Evolutionary conservation across 2,113 vertebrate genomes (phyloP).

Genomic region (Plecotus auritus): DNA sequence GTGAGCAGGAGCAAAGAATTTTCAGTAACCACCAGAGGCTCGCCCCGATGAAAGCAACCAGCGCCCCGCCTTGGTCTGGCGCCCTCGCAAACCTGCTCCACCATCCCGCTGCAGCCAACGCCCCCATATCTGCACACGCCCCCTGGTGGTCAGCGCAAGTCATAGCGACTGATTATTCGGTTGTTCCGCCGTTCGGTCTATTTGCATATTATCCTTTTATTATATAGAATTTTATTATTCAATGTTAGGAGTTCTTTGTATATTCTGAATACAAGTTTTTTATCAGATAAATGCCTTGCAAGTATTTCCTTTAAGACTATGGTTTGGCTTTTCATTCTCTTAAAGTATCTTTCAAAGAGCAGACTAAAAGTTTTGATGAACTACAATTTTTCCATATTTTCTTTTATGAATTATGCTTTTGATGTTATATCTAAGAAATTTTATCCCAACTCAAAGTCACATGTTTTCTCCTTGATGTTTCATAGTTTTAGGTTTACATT

Average conservation of each 20-base stretch:
- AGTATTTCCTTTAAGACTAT: not conserved
- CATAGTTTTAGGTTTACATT: not conserved
- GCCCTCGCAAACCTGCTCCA: too few species aligned
- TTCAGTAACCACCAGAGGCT: too few species aligned
- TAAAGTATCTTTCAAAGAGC: not conserved
- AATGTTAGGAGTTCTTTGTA: not conserved
- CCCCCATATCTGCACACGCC: too few species aligned
- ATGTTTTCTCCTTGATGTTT: not conserved
- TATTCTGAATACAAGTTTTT: not conserved
- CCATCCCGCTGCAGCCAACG: too few species aligned
- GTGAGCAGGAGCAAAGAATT: too few species aligned
- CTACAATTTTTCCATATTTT: not conserved
- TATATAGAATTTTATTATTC: not conserved
- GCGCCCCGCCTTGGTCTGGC: too few species aligned
- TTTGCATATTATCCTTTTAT: too few species aligned
- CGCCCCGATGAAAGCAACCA: too few species aligned
- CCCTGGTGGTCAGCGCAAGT: too few species aligned
- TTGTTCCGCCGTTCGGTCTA: too few species aligned
- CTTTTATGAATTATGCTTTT: not conserved
- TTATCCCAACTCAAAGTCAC: not conserved
- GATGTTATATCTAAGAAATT: not conserved
- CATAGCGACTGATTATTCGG: too few species aligned
- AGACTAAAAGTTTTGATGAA: not conserved
- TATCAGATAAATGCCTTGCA: not conserved
- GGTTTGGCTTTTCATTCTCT: not conserved